phyloP scores from a whole-genome alignment of 2,888 invertebrate genomes.

The Mimachlamys varia region DNA sequence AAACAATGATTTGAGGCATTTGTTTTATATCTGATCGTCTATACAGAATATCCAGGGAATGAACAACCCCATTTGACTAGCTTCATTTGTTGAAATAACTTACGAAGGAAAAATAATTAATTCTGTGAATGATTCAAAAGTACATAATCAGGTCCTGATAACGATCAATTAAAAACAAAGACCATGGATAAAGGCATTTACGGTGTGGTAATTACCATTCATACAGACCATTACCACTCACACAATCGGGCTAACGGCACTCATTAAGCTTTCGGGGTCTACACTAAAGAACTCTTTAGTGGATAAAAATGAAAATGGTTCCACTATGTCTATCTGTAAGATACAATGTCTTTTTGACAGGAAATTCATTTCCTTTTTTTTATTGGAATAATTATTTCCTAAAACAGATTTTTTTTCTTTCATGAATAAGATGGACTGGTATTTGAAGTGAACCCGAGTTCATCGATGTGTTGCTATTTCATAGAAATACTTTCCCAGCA shows the following conservation, averaged over 20 bases:
- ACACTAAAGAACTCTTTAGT: not conserved
- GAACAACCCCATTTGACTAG: too few relatives aligned
- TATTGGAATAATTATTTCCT: not conserved
- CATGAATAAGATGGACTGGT: too few relatives aligned
- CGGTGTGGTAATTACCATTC: not conserved
- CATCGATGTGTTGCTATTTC: too few relatives aligned
- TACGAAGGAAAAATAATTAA: not conserved
- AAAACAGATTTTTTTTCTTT: not conserved
- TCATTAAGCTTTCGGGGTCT: not conserved
- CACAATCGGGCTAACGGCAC: not conserved
- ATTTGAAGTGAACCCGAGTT: too few relatives aligned
- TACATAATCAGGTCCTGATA: not conserved
- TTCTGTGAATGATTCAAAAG: not conserved
- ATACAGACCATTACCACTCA: not conserved
- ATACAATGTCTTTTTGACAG: not conserved
- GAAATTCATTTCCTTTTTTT: not conserved
- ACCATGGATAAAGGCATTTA: not conserved
- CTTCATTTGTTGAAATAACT: not conserved
- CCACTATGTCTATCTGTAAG: not conserved
- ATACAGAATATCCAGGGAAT: too few relatives aligned
- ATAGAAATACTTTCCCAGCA: too few relatives aligned
- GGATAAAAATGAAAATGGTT: conserved; percentile 2
- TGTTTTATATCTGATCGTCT: too few relatives aligned
- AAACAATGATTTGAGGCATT: too few relatives aligned
- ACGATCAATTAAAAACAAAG: not conserved